phyloP scores from a whole-genome alignment of 1,140 invertebrate genomes.

The Diorhabda carinulata region DNA sequence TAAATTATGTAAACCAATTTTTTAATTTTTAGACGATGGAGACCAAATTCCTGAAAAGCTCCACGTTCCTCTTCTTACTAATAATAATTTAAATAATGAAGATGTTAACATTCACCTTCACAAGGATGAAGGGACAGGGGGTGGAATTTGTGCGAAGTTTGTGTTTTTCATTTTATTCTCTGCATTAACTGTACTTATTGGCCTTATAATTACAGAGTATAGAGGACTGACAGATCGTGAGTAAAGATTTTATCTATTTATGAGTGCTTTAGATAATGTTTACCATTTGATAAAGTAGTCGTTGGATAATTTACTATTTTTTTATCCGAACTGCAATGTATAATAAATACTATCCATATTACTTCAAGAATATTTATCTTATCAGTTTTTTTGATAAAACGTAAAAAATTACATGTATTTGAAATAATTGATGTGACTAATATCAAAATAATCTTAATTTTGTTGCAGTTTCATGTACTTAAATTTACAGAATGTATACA shows the following conservation, averaged over 20 bases:
- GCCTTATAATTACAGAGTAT: conserved; percentile 74
- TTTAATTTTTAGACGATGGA: conserved; percentile 35
- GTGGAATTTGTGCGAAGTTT: conserved; percentile 76
- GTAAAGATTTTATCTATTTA: conserved; percentile 37
- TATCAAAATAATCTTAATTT: background rate
- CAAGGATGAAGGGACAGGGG: conserved; percentile 68
- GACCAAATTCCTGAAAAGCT: conserved; percentile 20
- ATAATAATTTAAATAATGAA: conserved; percentile 46
- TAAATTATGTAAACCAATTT: conserved; percentile 11
- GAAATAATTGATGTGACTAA: background rate
- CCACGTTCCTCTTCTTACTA: conserved; percentile 15
- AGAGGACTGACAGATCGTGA: conserved; percentile 72
- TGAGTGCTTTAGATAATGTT: background rate
- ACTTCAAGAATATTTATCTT: background rate
- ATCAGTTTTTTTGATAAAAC: background rate
- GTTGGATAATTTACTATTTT: conserved; percentile 51
- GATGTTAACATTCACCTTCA: conserved; percentile 71
- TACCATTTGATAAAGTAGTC: no score
- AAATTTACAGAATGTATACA: no score
- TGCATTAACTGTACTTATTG: conserved; percentile 65
- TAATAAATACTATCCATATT: conserved; percentile 46
- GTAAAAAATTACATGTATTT: background rate
- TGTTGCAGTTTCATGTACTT: no score
- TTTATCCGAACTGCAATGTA: conserved; percentile 68
- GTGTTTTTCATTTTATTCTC: conserved; percentile 72